These are phyloP conservation scores for cat (Felis catus) DNA, from an alignment of 2,113 vertebrate genomes.

Conservation along the genomic window F.catus_Fca126_mat1.0 CM031412.1:22503001-22503500, in stretches of 20 bases:
- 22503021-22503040: not conserved
- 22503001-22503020: not conserved
- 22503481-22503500: not conserved
- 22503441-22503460: conserved; percentile 25
- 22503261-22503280: no score
- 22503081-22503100: not conserved
- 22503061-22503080: not conserved
- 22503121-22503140: not conserved
- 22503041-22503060: not conserved
- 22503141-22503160: not conserved
- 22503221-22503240: not conserved
- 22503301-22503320: no score
- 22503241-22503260: no score
- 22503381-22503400: not conserved
- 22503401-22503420: not conserved
- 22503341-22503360: no score
- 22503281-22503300: no score
- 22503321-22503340: no score
- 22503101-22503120: not conserved
- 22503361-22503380: no score
- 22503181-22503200: not conserved
- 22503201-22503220: not conserved
- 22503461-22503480: not conserved
- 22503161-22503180: not conserved
- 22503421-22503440: not conserved